Percentiles rank a stretch among this genome's conserved stretches.
phyloP scores from a whole-genome alignment of 2,888 invertebrate species.

The Ephialtes manifestator region DNA sequence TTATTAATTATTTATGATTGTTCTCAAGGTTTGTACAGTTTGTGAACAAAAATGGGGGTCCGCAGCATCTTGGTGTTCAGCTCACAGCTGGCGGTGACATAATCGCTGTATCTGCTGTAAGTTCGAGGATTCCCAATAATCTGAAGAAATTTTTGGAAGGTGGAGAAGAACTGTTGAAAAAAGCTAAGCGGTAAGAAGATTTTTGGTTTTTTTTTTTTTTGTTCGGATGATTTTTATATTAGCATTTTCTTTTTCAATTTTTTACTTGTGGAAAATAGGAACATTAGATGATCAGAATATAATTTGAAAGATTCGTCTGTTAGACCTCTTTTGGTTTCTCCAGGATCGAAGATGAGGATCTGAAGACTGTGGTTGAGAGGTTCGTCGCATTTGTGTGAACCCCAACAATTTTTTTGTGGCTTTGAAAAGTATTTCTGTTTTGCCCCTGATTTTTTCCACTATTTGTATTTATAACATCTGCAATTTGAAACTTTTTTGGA shows the following conservation, averaged over 20 bases:
- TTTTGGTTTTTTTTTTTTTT: neutral
- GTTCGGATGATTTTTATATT: neutral
- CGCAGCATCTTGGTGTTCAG: constrained; percentile 90
- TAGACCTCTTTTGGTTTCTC: constrained; percentile 69
- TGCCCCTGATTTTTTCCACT: neutral
- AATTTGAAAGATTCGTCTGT: constrained; percentile 19
- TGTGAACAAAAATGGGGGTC: constrained; percentile 87
- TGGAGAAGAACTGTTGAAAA: constrained; percentile 86
- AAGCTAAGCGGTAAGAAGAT: constrained; percentile 88
- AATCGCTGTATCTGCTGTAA: constrained; percentile 88
- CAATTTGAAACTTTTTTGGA: neutral
- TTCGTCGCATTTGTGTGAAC: constrained; percentile 72
- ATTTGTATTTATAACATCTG: neutral
- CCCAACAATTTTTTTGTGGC: constrained; percentile 23
- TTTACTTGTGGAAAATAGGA: neutral
- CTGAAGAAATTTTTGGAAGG: constrained; percentile 87
- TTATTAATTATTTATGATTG: constrained; percentile 9
- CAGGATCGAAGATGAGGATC: constrained; percentile 80
- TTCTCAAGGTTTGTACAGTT: constrained; percentile 90
- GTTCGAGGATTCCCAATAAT: constrained; percentile 87
- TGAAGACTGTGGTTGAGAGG: constrained; percentile 81
- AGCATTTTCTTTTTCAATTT: neutral
- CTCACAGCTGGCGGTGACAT: constrained; percentile 90
- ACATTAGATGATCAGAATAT: neutral
- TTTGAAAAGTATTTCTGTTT: neutral